These are phyloP conservation scores for Neoniphon sammara DNA, from an alignment of 2,797 vertebrate species.

Conservation along the genomic window DNA sequence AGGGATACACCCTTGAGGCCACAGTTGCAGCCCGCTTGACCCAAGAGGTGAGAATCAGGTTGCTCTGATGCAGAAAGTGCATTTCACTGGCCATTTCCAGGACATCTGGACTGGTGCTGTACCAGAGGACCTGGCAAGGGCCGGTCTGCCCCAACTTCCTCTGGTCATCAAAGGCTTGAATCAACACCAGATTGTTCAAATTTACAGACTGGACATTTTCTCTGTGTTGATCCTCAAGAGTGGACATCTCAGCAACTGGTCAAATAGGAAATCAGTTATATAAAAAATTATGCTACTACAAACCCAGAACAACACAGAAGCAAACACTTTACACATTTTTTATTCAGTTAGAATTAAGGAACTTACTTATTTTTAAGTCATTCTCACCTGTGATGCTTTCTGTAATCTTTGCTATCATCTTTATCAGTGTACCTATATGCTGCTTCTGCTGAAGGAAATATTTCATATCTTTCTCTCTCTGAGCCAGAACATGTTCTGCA, in stretches of 20 bases:
- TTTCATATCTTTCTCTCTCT: constrained; percentile 71
- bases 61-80: constrained; percentile 71
- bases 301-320: not conserved
- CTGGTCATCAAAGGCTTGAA: constrained; percentile 58
- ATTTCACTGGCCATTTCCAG: constrained; percentile 74
- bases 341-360: too few species aligned
- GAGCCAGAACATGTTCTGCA: constrained; percentile 61
- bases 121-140: constrained; percentile 67
- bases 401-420: constrained; percentile 80
- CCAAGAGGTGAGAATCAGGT: constrained; percentile 77
- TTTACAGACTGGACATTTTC: constrained; percentile 50
- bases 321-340: not conserved
- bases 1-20: accelerated
- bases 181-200: constrained; percentile 70
- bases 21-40: constrained; percentile 39
- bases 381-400: constrained; percentile 76
- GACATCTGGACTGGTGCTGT: constrained; percentile 34
- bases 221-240: constrained; percentile 68
- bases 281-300: not conserved
- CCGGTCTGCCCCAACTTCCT: constrained; percentile 4
- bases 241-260: constrained; percentile 74
- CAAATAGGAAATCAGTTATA: not conserved
- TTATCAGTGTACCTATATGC: constrained; percentile 75
- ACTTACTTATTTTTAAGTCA: not conserved
- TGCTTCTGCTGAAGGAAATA: constrained; percentile 49